A percentile compares a stretch with the other conserved stretches of the same genome.
Evolutionary conservation across 2,113 vertebrate species (phyloP).

Genomic region (Nothoprocta pentlandii): DNA sequence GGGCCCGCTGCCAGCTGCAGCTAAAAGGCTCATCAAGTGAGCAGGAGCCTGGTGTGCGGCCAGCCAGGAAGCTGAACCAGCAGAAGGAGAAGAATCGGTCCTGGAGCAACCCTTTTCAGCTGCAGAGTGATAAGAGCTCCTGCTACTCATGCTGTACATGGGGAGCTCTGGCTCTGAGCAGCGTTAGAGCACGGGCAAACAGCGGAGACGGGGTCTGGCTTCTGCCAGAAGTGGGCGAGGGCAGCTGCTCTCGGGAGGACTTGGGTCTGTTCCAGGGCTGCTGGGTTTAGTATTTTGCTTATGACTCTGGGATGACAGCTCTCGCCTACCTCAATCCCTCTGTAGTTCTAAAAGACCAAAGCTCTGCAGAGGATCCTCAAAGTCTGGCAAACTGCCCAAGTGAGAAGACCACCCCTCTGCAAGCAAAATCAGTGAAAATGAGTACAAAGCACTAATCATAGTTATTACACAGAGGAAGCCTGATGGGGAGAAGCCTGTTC

Average conservation of each 20-base stretch:
- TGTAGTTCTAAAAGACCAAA: neutral
- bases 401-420: neutral
- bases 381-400: neutral
- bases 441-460: neutral
- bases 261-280: neutral
- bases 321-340: neutral
- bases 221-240: neutral
- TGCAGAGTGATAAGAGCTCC: neutral
- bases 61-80: neutral
- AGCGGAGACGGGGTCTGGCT: neutral
- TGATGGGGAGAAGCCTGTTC: neutral
- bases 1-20: neutral
- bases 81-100: neutral
- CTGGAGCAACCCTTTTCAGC: neutral
- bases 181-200: fast-evolving
- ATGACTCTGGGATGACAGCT: neutral
- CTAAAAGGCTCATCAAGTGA: neutral
- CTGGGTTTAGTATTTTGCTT: neutral
- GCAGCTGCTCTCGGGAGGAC: neutral
- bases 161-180: neutral
- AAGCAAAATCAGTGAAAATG: neutral
- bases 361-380: neutral
- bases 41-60: neutral
- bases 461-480: neutral
- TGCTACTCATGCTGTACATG: fast-evolving